Evolutionary conservation across 2,113 vertebrate species (phyloP), one percentile per base, ranked within the genome.

Genomic region (Etheostoma spectabile): DNA sequence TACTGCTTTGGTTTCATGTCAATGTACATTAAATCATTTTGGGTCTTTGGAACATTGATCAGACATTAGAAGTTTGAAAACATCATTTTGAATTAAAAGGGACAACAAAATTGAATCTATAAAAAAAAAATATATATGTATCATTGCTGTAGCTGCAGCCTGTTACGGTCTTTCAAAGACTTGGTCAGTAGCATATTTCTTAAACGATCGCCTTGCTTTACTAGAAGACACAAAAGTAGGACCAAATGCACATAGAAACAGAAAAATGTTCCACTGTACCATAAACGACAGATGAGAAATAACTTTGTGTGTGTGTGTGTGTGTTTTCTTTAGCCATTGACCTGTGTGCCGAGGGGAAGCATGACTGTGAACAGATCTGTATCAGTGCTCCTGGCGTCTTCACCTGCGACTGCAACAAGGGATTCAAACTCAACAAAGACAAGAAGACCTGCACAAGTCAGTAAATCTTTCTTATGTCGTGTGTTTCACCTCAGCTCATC

Each of bases 341-440:
- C 88, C 93, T 95, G 11, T 98, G 97, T 22, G 90, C 93, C 0
- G 94, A 95, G 0, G 95, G 95, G 27, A 96, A 95, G 2, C 96
- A 97, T 0, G 95, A 95, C 90, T 99, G 97, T 35, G 95, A 98
- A 64, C 97, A 98, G 68, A 93, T 96, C 68, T 98, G 97, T 0
- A 1, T 97, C 85, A 96, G 93, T 7, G 30, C 94, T 10, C 95
- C 77, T 0, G 96, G 96, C 1, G 94, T 95, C 0, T 97, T 95
- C 91, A 91, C 61, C 11, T 98, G 97, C 64, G 94, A 70, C 85
- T 97, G 97, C 85, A 92, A 64, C 0, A 27, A 83, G 0, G 97
- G 97, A 6, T 98, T 95, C 93, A 89, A 85, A 30, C 96, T 97
- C 77, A 96, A 95, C 89, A 88, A 94, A 33, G 96, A 92, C 81